These are phyloP conservation scores for Eupsilia transversa DNA, from an alignment of 2,888 invertebrate genomes.

Conservation along the genomic window DNA sequence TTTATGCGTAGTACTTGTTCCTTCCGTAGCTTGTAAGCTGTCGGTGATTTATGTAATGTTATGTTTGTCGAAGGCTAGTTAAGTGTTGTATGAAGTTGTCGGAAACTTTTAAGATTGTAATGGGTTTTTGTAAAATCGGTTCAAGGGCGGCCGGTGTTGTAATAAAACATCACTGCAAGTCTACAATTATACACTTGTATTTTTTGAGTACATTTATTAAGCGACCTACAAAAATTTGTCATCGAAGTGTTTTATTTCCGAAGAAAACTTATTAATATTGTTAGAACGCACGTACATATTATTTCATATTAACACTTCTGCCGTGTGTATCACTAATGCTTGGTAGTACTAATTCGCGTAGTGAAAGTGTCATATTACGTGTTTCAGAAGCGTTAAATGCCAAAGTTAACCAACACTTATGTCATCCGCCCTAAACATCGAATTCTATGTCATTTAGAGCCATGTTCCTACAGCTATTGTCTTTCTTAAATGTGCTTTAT, in stretches of 20 bases:
- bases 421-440: conserved; percentile 7
- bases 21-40: conserved; percentile 47
- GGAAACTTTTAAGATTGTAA: conserved; percentile 36
- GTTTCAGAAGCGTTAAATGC: conserved; percentile 49
- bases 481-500: background rate
- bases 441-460: conserved; percentile 13
- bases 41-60: conserved; percentile 41
- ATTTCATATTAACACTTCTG: conserved; percentile 14
- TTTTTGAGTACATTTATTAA: conserved; percentile 4
- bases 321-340: conserved; percentile 3
- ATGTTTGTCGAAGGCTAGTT: conserved; percentile 30
- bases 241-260: background rate
- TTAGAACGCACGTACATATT: background rate
- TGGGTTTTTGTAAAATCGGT: conserved; percentile 25
- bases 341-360: conserved; percentile 24
- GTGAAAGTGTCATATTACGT: conserved; percentile 57
- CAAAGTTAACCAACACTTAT: conserved; percentile 27
- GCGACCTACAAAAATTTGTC: background rate
- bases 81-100: conserved; percentile 18
- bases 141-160: conserved; percentile 26
- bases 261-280: background rate
- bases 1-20: conserved; percentile 50
- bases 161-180: too few species aligned
- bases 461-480: background rate
- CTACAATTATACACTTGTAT: conserved; percentile 15